Conservation (phyloP, 2,797 vertebrate genomes). For the Gouania willdenowi region DNA sequence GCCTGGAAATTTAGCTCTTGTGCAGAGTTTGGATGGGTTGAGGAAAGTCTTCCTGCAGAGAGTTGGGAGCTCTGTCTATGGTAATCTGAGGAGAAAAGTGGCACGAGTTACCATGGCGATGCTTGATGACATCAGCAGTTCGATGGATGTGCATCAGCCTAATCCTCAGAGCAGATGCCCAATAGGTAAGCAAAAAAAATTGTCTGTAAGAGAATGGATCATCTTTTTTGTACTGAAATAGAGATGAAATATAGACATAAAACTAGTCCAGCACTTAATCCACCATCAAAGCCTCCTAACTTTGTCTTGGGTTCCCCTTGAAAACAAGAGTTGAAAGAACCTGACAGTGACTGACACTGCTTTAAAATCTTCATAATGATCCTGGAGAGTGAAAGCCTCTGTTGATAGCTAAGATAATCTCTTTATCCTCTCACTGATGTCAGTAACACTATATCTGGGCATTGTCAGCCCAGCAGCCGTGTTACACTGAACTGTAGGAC, state of each 20-base stretch:
- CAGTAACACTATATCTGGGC: slow-evolving; percentile 70
- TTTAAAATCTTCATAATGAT: slow-evolving; percentile 66
- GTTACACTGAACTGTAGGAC: slow-evolving; percentile 47
- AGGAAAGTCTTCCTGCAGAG: slow-evolving; percentile 78
- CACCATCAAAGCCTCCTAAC: not conserved
- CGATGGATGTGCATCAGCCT: slow-evolving; percentile 75
- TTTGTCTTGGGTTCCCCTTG: slow-evolving; percentile 32
- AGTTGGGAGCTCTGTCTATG: slow-evolving; percentile 81
- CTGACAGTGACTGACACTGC: slow-evolving; percentile 55
- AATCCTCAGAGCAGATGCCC: slow-evolving; percentile 76
- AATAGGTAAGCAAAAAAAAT: slow-evolving; percentile 73
- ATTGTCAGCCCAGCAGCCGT: slow-evolving; percentile 66
- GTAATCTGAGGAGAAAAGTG: slow-evolving; percentile 79
- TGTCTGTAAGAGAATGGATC: not conserved
- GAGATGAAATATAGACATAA: too few species aligned
- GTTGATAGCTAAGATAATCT: slow-evolving; percentile 61
- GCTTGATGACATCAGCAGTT: slow-evolving; percentile 80
- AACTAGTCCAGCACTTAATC: too few species aligned
- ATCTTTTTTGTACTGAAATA: too few species aligned
- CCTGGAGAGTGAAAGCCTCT: slow-evolving; percentile 54
- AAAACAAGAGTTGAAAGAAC: slow-evolving; percentile 1
- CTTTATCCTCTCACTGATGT: slow-evolving; percentile 66
- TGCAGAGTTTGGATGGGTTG: slow-evolving; percentile 76
- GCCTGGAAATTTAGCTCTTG: slow-evolving; percentile 66
- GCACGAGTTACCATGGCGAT: slow-evolving; percentile 79